These are phyloP conservation scores for Neodontobutis hainanensis DNA, from an alignment of 2,113 vertebrate genomes.

Conservation along the genomic window DNA sequence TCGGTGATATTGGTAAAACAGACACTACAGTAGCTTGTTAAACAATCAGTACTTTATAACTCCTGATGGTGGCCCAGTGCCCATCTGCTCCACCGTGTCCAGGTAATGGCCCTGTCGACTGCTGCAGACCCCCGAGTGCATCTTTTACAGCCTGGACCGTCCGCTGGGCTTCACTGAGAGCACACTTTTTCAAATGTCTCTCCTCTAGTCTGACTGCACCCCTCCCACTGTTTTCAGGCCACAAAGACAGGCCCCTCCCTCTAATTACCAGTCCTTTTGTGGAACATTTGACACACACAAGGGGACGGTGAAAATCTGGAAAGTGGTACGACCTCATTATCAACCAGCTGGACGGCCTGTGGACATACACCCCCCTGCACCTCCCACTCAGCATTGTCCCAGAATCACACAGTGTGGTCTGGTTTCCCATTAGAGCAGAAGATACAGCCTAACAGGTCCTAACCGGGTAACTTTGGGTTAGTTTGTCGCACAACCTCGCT, in stretches of 20 bases:
- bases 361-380: background rate
- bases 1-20: no score
- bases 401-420: slow-evolving; percentile 52
- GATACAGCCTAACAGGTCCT: slow-evolving; percentile 15
- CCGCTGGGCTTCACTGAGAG: slow-evolving; percentile 20
- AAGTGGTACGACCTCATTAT: slow-evolving; percentile 60
- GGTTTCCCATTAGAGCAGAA: slow-evolving; percentile 30
- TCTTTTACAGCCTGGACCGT: slow-evolving; percentile 20
- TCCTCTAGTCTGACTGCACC: slow-evolving; percentile 28
- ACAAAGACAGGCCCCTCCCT: slow-evolving; percentile 47
- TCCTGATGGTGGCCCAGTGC: background rate
- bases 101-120: background rate
- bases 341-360: slow-evolving; percentile 54
- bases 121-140: slow-evolving; percentile 33
- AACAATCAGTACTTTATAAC: no score
- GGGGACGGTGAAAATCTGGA: slow-evolving; percentile 36
- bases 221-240: slow-evolving; percentile 22
- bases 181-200: slow-evolving; percentile 28
- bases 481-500: no score
- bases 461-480: background rate
- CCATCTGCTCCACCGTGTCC: slow-evolving; percentile 41
- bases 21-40: no score
- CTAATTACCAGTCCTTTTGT: slow-evolving; percentile 61
- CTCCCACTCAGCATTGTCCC: slow-evolving; percentile 8
- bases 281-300: slow-evolving; percentile 52